A percentile compares a stretch with the other conserved stretches of the same genome.
Conservation (phyloP, 2,113 vertebrate species). For the Semicossyphus pulcher region DNA sequence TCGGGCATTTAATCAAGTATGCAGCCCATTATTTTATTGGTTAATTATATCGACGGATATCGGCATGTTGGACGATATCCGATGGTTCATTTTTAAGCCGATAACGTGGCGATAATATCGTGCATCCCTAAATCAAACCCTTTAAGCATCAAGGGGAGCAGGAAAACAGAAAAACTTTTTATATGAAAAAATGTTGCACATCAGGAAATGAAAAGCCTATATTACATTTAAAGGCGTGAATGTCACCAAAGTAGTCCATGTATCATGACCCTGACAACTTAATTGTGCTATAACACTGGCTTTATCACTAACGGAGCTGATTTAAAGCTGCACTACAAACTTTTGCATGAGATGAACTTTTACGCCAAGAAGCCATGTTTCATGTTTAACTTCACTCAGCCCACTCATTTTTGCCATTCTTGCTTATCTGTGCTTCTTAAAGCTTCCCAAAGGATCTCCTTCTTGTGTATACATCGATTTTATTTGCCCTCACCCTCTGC, state of each 20-base stretch:
- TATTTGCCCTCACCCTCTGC: background rate
- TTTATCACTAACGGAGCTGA: constrained; percentile 22
- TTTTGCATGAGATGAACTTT: background rate
- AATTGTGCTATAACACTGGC: constrained; percentile 14
- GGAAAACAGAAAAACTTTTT: too few relatives aligned
- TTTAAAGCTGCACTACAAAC: constrained; percentile 26
- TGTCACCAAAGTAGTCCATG: constrained; percentile 7
- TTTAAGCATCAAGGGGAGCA: too few relatives aligned
- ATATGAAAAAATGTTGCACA: too few relatives aligned
- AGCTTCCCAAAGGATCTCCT: background rate
- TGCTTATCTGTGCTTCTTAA: background rate
- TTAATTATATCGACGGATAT: too few relatives aligned
- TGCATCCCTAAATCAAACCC: too few relatives aligned
- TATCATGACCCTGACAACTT: constrained; percentile 38
- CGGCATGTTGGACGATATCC: too few relatives aligned
- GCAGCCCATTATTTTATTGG: too few relatives aligned
- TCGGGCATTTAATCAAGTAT: too few relatives aligned
- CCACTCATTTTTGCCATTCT: background rate
- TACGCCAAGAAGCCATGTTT: background rate
- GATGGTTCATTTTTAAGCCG: too few relatives aligned
- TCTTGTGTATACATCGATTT: background rate
- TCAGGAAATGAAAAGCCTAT: too few relatives aligned
- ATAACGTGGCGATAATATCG: too few relatives aligned
- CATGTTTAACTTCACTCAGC: background rate
- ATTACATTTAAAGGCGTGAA: background rate